phyloP scores from a whole-genome alignment of 1,140 invertebrate genomes.

The Amphibalanus amphitrite region DNA sequence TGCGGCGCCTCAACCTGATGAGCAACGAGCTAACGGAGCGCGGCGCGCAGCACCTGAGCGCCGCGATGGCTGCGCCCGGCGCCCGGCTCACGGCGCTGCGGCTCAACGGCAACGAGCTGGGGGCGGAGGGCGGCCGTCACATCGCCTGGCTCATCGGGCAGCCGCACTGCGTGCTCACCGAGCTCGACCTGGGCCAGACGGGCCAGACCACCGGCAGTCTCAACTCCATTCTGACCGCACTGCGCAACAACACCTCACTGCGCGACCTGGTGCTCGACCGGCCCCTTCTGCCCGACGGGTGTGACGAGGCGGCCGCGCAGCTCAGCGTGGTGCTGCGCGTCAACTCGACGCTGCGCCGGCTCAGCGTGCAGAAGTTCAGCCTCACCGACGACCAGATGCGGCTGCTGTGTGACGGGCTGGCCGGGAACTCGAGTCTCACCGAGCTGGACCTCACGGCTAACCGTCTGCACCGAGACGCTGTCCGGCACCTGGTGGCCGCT shows the following conservation, averaged over 20 bases:
- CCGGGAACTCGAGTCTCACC: background rate
- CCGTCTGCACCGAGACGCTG: background rate
- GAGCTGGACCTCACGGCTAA: background rate
- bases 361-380: background rate
- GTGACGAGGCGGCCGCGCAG: background rate
- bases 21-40: background rate
- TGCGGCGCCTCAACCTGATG: background rate
- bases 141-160: background rate
- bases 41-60: background rate
- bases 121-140: background rate
- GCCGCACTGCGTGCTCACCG: background rate
- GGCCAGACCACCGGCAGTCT: background rate
- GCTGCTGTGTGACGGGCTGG: background rate
- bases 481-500: background rate
- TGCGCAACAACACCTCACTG: background rate
- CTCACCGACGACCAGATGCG: constrained; percentile 1
- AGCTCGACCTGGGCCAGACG: constrained; percentile 1
- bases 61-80: background rate
- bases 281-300: background rate
- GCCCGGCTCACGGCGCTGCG: background rate
- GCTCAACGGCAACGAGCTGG: background rate
- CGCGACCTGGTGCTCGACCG: background rate
- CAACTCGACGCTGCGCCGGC: background rate
- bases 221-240: background rate
- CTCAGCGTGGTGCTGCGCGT: background rate